Percentiles rank a stretch among this genome's conserved stretches.
phyloP scores from a whole-genome alignment of 2,113 vertebrate genomes.

The Dissostichus mawsoni region DNA sequence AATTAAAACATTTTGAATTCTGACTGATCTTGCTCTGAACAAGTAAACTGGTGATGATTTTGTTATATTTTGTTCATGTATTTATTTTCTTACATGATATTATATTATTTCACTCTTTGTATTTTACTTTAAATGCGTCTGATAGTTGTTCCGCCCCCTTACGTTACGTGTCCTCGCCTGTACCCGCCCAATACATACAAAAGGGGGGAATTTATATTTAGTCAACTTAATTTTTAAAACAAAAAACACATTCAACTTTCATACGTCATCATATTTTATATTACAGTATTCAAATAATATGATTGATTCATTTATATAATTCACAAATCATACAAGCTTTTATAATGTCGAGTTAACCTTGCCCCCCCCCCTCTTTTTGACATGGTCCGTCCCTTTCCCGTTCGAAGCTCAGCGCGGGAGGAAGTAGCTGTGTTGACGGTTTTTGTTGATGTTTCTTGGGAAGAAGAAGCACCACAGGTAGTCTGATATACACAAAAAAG shows the following conservation, averaged over 20 bases:
- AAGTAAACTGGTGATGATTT: background rate
- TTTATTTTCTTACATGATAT: background rate
- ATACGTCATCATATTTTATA: rapidly evolving
- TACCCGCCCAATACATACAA: rapidly evolving
- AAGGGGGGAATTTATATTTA: rapidly evolving
- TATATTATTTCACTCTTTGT: background rate
- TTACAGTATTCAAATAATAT: rapidly evolving
- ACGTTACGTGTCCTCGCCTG: background rate
- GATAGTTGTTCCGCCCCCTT: constrained; percentile 8
- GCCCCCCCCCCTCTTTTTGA: rapidly evolving
- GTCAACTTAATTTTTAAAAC: background rate
- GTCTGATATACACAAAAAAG: background rate
- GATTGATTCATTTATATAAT: rapidly evolving
- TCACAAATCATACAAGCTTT: background rate
- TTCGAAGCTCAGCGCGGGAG: constrained; percentile 79
- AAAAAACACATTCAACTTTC: rapidly evolving
- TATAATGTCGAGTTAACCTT: rapidly evolving
- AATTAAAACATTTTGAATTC: background rate
- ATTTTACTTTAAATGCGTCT: no score
- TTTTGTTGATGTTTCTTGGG: constrained; percentile 7
- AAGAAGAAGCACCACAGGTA: constrained; percentile 7
- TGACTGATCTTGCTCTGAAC: background rate
- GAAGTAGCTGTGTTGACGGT: constrained; percentile 20
- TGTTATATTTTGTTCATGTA: background rate
- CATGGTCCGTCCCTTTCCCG: constrained; percentile 53